Evolutionary conservation across 2,888 invertebrate species (phyloP), one percentile per base, ranked within the genome.

Genomic region (Silvanus unidentatus): DNA sequence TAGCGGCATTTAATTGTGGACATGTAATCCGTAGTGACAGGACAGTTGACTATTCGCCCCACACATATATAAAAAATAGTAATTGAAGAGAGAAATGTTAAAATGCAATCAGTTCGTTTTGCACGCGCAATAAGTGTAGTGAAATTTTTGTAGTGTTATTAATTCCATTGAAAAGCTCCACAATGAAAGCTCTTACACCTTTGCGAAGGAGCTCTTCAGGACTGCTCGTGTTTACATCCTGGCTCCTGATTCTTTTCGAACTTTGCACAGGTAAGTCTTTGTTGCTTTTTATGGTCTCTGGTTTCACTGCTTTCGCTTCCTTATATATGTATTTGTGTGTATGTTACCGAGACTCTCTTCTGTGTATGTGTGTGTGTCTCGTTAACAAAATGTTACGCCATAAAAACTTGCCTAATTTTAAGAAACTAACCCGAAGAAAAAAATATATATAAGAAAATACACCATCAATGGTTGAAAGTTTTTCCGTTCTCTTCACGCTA

Each of bases 201-300:
- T 16, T 12, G 6, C 3, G n/a, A 37, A 37, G 37, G 37, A 37
- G n/a, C 37, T 60, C 62, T 52, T 62, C 63, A 53, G 60, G 63
- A 37, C 48, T 62, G 44, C 53, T 65, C 48, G 54, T 60, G 22
- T 49, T 62, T 49, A 60, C 65, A 44, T 60, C 62, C 43, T 66
- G 65, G 64, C 57, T 65, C 45, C 54, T 65, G 47, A 59, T 65
- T 52, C 53, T 65, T 44, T 53, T 66, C 55, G 63, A 66, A 48
- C 58, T 65, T 50, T 64, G 63, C 55, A 62, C 65, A 64, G 66
- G 66, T 66, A 49, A 49, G 57, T 40, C 12, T 32, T 32, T 32
- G 12, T 32, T 32, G 32, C 32, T 32, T 32, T 8, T 22, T 22
- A 22, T 22, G 22, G 22, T 22, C 22, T 5, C 22, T 22, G 22